A percentile compares a stretch with the other conserved stretches of the same genome.
These are phyloP conservation scores for Craterocephalus amniculus DNA, from an alignment of 2,797 vertebrate species.

Conservation along the genomic window DNA sequence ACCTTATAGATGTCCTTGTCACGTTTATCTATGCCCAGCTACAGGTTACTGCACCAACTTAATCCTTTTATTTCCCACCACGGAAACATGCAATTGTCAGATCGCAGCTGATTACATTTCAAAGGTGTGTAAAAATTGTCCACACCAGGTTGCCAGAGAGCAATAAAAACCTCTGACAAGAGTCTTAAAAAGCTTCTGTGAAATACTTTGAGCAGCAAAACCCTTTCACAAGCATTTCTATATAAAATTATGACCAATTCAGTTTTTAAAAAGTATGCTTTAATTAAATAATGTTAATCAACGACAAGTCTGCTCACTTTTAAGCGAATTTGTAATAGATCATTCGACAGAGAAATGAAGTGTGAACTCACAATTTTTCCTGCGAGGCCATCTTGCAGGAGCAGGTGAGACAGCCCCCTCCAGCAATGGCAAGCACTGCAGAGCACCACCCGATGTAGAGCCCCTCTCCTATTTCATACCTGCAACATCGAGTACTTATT, in stretches of 20 bases:
- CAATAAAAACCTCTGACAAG: neutral
- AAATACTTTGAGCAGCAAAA: neutral
- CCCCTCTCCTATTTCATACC: slow-evolving; percentile 90
- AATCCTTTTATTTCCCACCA: neutral
- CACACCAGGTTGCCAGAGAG: neutral
- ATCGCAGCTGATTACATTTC: neutral
- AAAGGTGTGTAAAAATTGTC: neutral
- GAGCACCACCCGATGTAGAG: slow-evolving; percentile 94
- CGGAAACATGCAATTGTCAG: neutral
- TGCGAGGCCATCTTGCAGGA: slow-evolving; percentile 73
- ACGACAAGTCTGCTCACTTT: neutral
- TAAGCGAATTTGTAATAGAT: neutral
- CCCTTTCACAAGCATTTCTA: neutral
- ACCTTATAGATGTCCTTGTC: neutral
- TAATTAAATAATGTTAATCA: slow-evolving; percentile 14
- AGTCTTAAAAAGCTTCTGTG: neutral
- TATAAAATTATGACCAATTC: neutral
- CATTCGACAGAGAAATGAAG: neutral
- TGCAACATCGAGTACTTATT: slow-evolving; percentile 52
- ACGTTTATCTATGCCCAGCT: neutral
- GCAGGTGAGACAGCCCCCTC: slow-evolving; percentile 79
- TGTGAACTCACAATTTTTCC: slow-evolving; percentile 78
- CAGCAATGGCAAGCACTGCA: slow-evolving; percentile 81
- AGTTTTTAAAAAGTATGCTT: neutral
- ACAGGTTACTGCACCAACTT: neutral